Percentiles rank a stretch among this genome's conserved stretches.
These are phyloP conservation scores for Ailurus styani DNA, from an alignment of 2,113 vertebrate genomes.

Conservation along the genomic window DNA sequence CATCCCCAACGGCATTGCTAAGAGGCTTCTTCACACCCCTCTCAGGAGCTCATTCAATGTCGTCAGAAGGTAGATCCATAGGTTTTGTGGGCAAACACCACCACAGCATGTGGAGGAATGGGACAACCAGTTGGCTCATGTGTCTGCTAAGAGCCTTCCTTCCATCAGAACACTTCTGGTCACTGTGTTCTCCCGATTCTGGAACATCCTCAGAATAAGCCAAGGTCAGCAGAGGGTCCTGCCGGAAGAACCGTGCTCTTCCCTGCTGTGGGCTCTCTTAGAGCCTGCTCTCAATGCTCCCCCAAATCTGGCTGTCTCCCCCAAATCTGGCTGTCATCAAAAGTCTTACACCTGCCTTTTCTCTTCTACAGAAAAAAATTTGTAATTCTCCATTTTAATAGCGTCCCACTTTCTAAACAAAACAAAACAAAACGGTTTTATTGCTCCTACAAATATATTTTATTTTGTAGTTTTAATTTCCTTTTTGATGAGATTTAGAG, in stretches of 20 bases:
- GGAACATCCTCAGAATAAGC: not conserved
- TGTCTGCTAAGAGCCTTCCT: not conserved
- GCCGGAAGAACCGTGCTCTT: rapidly evolving
- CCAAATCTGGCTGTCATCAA: not conserved
- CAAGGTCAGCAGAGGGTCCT: not conserved
- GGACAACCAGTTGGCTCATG: not conserved
- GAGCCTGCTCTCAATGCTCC: too few relatives aligned
- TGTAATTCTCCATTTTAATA: not conserved
- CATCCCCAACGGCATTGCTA: not conserved
- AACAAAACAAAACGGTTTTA: not conserved
- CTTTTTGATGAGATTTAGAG: not conserved
- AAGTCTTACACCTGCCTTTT: not conserved
- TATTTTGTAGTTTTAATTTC: not conserved
- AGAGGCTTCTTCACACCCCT: not conserved
- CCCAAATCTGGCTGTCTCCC: too few relatives aligned
- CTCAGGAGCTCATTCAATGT: not conserved
- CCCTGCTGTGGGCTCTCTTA: not conserved
- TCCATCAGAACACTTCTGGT: not conserved
- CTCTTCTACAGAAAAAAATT: not conserved
- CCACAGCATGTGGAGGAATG: not conserved
- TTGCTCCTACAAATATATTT: not conserved
- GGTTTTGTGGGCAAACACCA: not conserved
- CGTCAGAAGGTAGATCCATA: not conserved
- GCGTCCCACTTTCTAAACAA: not conserved
- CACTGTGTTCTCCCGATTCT: not conserved